Evolutionary conservation across 64 coral and sea anemone species (phyloP), one percentile per base, ranked within the genome.

Genomic region (Hydrozoanthus tunicans): DNA sequence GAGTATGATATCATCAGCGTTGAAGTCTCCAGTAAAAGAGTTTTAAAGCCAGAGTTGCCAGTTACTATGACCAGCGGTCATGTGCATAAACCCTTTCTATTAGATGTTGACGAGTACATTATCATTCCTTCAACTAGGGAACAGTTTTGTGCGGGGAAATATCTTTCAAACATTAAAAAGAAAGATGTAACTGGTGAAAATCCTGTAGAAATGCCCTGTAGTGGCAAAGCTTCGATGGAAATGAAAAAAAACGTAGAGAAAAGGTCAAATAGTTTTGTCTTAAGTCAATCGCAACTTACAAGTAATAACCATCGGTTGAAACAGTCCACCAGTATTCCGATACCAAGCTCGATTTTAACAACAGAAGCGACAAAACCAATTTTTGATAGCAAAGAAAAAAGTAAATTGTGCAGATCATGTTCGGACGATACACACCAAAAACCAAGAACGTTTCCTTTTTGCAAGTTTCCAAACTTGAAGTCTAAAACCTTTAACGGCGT

Each of bases 1-100:
- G 95, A 97, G 8, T 97, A 94, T 84, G 95, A 97, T 59, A 92
- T 97, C 51, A 97, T 97, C 3, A 97, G 90, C 59, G 70, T 92
- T 3, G 92, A 97, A 43, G 77, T 94, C 74, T 17, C 69, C 7
- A 88, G 60, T 17, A 74, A 58, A 51, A 73, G 15, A 25, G 68
- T 58, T 53, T 64, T 80, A 80, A 12, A 23, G 7, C 77, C 56
- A 14, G 26, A 83, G 59, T 6, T 20, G 4, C 4, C 62, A 83
- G 9, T 26, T 52, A 57, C 24, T 78, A 90, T 51, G 76, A 56
- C 3, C 27, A 1, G 23, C 55, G 32, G 26, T 43, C 56, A 17
- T 23, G 25, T 24, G 78, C 20, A 20, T 9, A 64, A 81, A 70
- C 15, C 81, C 5, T 88, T 73, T 88, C 54, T 9, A 61, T 23